Conservation (phyloP, 1,140 invertebrate genomes). For the Sminthurinus signatus region DNA sequence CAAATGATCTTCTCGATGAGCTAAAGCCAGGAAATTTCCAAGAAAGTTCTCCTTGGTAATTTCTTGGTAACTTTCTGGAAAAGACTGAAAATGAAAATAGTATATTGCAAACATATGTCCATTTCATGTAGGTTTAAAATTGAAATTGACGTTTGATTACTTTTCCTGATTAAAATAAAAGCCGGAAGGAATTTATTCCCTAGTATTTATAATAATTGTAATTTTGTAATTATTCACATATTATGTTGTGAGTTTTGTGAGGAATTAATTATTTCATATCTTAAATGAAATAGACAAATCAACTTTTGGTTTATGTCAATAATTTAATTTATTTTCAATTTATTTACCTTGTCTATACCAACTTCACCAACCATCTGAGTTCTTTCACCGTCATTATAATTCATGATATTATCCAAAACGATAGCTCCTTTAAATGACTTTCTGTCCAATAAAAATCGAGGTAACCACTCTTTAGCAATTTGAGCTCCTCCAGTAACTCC, state of each 20-base stretch:
- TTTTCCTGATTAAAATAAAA: too few relatives aligned
- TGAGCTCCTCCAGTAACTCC: conserved; percentile 9
- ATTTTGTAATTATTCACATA: too few relatives aligned
- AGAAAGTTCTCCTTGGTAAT: conserved; percentile 12
- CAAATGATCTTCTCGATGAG: conserved; percentile 11
- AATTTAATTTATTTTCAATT: not conserved
- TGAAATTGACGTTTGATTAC: too few relatives aligned
- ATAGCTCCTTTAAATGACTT: conserved; percentile 25
- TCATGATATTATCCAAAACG: conserved; percentile 31
- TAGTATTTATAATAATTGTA: too few relatives aligned
- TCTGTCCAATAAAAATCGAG: conserved; percentile 8
- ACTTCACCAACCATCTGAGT: conserved; percentile 10
- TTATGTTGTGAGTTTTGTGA: too few relatives aligned
- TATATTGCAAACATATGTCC: not conserved
- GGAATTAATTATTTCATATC: too few relatives aligned
- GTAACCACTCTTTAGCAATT: conserved; percentile 19
- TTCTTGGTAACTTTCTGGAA: conserved; percentile 12
- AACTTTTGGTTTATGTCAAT: not conserved
- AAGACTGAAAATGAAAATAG: conserved; percentile 26
- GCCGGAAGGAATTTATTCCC: too few relatives aligned
- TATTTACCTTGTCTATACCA: conserved; percentile 15
- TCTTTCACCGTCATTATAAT: conserved; percentile 8
- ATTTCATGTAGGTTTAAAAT: not conserved
- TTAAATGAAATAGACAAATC: not conserved
- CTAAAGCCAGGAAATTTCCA: conserved; percentile 25